A percentile compares a stretch with the other conserved stretches of the same genome.
These are phyloP conservation scores for Diglossa brunneiventris DNA, from an alignment of 2,113 vertebrate genomes.

Conservation along the genomic window DNA sequence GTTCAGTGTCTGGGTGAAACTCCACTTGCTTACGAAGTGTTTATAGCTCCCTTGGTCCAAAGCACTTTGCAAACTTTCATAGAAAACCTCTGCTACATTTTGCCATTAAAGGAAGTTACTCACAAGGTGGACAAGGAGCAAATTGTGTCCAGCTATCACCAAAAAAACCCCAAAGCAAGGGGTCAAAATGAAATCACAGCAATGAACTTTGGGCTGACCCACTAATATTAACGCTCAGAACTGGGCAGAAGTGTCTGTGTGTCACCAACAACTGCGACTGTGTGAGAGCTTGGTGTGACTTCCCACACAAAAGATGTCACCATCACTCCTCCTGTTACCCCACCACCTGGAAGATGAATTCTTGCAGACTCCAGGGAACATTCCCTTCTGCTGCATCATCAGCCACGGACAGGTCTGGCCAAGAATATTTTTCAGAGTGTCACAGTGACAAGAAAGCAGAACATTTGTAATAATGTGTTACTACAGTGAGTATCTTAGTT, in stretches of 20 bases:
- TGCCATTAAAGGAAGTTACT: not conserved
- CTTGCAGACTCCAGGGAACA: not conserved
- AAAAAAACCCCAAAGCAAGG: not conserved
- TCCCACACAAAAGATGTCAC: conserved; percentile 11
- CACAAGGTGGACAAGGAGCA: not conserved
- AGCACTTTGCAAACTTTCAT: not conserved
- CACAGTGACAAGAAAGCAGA: not conserved
- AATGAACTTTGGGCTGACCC: not conserved
- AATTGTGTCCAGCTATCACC: not conserved
- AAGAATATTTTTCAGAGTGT: not conserved
- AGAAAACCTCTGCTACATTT: not conserved
- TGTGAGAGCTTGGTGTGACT: not conserved
- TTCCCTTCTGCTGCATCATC: conserved; percentile 38
- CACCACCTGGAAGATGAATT: not conserved
- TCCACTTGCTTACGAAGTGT: not conserved
- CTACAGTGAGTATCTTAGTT: not conserved
- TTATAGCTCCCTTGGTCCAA: not conserved
- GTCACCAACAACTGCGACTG: not conserved
- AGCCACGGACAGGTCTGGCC: not conserved
- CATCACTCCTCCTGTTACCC: not conserved
- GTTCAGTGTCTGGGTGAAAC: not conserved
- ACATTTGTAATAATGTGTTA: not conserved
- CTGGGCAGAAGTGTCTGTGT: not conserved
- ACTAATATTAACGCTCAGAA: not conserved
- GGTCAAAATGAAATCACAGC: not conserved